phyloP scores from a whole-genome alignment of 1,140 invertebrate species.

The Procambarus clarkii region DNA sequence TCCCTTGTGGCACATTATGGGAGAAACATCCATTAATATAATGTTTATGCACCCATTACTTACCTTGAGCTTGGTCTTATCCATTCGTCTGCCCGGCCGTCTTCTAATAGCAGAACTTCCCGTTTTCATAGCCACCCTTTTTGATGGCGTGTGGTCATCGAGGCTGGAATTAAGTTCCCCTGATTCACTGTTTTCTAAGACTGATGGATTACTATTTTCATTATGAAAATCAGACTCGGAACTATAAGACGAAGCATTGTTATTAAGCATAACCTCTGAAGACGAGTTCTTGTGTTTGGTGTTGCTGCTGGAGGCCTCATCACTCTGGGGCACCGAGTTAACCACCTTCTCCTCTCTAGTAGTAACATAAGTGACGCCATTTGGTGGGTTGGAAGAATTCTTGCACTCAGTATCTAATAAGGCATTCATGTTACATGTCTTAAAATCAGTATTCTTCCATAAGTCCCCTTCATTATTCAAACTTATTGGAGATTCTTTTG shows the following conservation, averaged over 20 bases:
- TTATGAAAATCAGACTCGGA: not conserved
- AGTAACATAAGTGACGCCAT: not conserved
- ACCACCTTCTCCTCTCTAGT: not conserved
- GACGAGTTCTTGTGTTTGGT: not conserved
- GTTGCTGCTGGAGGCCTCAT: not conserved
- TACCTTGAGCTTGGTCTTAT: conserved; percentile 81
- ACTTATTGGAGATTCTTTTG: not conserved
- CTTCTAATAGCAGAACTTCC: conserved; percentile 84
- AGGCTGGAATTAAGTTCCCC: not conserved
- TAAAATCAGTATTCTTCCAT: conserved; percentile 18
- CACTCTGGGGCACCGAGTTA: not conserved
- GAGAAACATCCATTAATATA: not conserved
- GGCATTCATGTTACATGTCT: conserved; percentile 12
- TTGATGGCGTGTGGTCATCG: not conserved
- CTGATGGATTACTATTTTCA: not conserved
- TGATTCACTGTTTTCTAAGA: not conserved
- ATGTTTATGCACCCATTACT: not conserved
- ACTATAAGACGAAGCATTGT: not conserved
- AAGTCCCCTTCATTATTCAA: not conserved
- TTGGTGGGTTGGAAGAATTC: not conserved
- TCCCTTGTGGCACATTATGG: too few species aligned
- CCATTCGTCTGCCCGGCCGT: conserved; percentile 81
- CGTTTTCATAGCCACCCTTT: conserved; percentile 74
- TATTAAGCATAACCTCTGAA: not conserved
- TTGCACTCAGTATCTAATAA: not conserved